Conservation (phyloP, 2,113 vertebrate species). For the Pholis gunnellus region DNA sequence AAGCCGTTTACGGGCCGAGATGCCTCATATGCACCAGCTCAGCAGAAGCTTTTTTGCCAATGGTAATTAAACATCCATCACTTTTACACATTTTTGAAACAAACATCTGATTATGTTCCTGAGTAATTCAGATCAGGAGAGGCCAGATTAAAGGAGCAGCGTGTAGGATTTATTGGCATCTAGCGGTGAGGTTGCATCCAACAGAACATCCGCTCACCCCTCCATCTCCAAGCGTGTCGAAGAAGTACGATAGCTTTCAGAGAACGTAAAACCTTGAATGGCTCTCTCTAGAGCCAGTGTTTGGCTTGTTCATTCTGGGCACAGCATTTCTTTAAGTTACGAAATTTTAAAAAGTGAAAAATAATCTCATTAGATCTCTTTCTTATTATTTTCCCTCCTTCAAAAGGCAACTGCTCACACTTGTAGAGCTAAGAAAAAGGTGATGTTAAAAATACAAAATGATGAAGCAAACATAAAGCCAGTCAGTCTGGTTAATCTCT, state of each 20-base stretch:
- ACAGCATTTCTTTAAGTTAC: not conserved
- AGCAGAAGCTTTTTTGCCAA: conserved; percentile 52
- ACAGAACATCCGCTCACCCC: no score
- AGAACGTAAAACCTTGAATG: no score
- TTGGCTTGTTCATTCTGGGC: no score
- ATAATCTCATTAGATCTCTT: conserved; percentile 18
- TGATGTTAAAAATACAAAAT: not conserved
- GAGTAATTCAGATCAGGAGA: conserved; percentile 59
- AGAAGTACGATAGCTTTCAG: no score
- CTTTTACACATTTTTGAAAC: conserved; percentile 64
- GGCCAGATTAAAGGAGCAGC: not conserved
- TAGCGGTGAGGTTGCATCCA: no score
- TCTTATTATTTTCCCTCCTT: not conserved
- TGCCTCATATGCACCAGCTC: conserved; percentile 49
- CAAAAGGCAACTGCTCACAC: not conserved
- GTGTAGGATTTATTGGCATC: not conserved
- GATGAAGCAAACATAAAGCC: conserved; percentile 9
- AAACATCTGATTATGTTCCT: conserved; percentile 57
- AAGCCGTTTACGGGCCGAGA: conserved; percentile 59
- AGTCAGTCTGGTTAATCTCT: not conserved
- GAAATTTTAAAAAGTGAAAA: conserved; percentile 24
- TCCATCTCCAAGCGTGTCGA: no score
- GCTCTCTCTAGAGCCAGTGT: no score
- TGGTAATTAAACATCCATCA: conserved; percentile 66
- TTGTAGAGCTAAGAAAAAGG: not conserved